A percentile compares a stretch with the other conserved stretches of the same genome.
phyloP scores from a whole-genome alignment of 1,140 invertebrate species.

The Phymorhynchus buccinoides region DNA sequence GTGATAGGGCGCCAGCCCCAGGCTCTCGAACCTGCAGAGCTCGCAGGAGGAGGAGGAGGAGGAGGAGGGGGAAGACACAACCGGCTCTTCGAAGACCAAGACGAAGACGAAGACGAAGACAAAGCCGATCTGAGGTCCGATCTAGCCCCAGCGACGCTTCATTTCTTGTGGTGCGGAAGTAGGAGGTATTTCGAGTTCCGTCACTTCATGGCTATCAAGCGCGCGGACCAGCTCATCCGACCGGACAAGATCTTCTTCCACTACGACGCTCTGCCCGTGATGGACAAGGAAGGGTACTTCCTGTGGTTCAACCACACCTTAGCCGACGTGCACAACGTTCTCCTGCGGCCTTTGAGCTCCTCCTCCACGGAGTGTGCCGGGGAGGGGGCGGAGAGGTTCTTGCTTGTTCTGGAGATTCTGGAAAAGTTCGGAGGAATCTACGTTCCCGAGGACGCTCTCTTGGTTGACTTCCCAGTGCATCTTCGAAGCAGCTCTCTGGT shows the following conservation, averaged over 20 bases:
- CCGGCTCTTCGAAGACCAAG: neutral
- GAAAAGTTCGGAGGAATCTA: slow-evolving; percentile 52
- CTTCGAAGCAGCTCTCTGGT: slow-evolving; percentile 41
- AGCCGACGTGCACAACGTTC: slow-evolving; percentile 41
- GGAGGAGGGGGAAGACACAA: no score
- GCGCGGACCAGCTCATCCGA: slow-evolving; percentile 42
- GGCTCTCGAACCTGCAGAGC: neutral
- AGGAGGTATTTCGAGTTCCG: slow-evolving; percentile 44
- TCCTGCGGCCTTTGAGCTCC: slow-evolving; percentile 43
- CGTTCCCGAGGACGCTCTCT: slow-evolving; percentile 51
- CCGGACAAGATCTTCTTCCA: slow-evolving; percentile 54
- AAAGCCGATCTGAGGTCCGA: slow-evolving; percentile 45
- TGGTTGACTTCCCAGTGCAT: slow-evolving; percentile 49
- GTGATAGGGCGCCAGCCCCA: slow-evolving; percentile 14
- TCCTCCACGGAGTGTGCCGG: slow-evolving; percentile 25
- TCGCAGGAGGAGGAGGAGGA: neutral
- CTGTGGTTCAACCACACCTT: slow-evolving; percentile 50
- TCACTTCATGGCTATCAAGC: slow-evolving; percentile 47
- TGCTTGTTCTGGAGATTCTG: slow-evolving; percentile 46
- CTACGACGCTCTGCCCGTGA: slow-evolving; percentile 43
- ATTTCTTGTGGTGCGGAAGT: slow-evolving; percentile 51
- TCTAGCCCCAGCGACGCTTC: slow-evolving; percentile 47
- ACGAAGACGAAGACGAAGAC: slow-evolving; percentile 33
- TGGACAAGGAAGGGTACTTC: slow-evolving; percentile 40
- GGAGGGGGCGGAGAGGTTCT: slow-evolving; percentile 45